Evolutionary conservation across 2,113 vertebrate genomes (phyloP).

Genomic region (Azemiops feae): DNA sequence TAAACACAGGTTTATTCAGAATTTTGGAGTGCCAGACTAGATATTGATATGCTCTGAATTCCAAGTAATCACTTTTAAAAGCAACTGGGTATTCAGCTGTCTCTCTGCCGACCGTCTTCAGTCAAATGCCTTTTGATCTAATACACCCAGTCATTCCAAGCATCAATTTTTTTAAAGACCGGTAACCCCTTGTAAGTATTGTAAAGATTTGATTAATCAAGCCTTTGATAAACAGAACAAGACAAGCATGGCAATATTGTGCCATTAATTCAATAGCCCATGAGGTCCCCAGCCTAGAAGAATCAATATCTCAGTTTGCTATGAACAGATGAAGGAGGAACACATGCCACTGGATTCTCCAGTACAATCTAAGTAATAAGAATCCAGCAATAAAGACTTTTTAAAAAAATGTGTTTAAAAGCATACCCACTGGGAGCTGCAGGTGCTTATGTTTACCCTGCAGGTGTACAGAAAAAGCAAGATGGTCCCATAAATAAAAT

Average conservation of each 20-base stretch:
- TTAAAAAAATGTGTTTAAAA: neutral
- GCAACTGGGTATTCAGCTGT: constrained; percentile 28
- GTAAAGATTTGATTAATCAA: constrained; percentile 54
- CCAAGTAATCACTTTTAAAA: constrained; percentile 43
- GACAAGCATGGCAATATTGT: constrained; percentile 44
- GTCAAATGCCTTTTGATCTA: constrained; percentile 41
- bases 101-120: constrained; percentile 7
- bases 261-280: constrained; percentile 56
- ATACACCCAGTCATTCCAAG: constrained; percentile 24
- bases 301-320: constrained; percentile 55
- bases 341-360: constrained; percentile 24
- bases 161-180: constrained; percentile 43
- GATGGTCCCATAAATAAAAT: neutral
- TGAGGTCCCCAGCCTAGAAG: constrained; percentile 52
- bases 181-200: constrained; percentile 36
- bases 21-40: constrained; percentile 39
- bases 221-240: constrained; percentile 53
- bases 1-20: constrained; percentile 32
- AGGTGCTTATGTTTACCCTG: neutral
- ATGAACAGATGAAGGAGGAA: constrained; percentile 11
- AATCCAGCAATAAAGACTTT: constrained; percentile 30
- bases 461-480: neutral
- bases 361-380: constrained; percentile 31
- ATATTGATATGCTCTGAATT: constrained; percentile 23
- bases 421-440: neutral